Evolutionary conservation across 53 echinoderm and acorn worm genomes (phyloP), one percentile per base, ranked within the genome.

Genomic region (Stichopus horrens): DNA sequence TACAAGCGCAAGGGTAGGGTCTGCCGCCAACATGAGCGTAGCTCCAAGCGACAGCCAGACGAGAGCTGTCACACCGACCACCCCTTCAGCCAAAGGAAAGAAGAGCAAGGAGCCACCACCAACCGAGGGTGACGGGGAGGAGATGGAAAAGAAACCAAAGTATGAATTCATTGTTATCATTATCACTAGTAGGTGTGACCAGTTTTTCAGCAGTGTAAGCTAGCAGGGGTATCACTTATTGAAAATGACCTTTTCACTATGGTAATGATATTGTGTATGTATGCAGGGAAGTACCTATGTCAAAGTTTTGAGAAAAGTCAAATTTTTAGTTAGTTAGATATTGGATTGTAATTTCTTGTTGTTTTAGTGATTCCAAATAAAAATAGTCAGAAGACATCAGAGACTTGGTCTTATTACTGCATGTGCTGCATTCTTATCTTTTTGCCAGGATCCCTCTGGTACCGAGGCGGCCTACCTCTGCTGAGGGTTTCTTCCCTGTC

Each of bases 401-500:
- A 37, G 2, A 37, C 37, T 37, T 37, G 37, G 37, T 67, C 4
- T 11, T 14, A 67, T 14, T 1, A 3, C 23, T 16, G 52, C 16
- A 4, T 53, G 0, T 1, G n/a, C 23, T 16, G 52, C 16, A 4
- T 53, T 53, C 2, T 37, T 37, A 2, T 37, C 37, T 1, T 7
- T 54, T n/a, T 18, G 16, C 22, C 53, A 97, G 99, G 89, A 98
- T 98, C 83, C 95, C 99, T 9, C 88, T 98, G 55, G 99, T 98
- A 7, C 94, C 99, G 4, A 87, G 99, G 53, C 90, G 99, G 19
- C 99, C 99, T 51, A 90, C 92, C 21, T 98, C 99, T n/a, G 90
- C 99, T 4, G 95, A 98, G 84, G 99, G 99, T 4, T 98, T 96
- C 94, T 98, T 96, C 81, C 99, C 95, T 1, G 92, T 90, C 76